Evolutionary conservation across 2,113 vertebrate species (phyloP), one percentile per base, ranked within the genome.

Genomic region (Dipodomys merriami): DNA sequence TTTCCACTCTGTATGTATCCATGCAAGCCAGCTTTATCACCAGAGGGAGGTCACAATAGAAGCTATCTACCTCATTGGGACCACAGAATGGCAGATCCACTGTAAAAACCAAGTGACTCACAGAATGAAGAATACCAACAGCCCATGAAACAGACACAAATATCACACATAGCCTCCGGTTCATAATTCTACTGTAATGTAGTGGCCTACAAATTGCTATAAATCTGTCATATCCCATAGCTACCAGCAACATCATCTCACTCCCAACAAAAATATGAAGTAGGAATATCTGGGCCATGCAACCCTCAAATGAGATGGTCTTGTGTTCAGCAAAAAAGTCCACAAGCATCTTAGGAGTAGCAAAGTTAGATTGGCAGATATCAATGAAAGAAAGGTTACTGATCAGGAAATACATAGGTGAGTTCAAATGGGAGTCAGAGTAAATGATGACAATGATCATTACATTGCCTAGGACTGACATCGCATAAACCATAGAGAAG

Each of bases 281-380:
- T 65, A 97, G 92, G 30, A 97, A 97, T 88, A 98, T 95, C 73
- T 98, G 97, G 30, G 95, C 22, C 93, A 97, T 97, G 77, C 97
- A 98, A 1, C 96, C 95, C 4, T 64, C 78, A 65, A 97, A 97
- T n/a, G 97, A 96, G 77, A 98, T 97, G 16, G 92, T 95, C 60
- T 96, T 97, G 9, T 72, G 81, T 4, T 94, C 95, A 20, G 92
- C 88, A 83, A 97, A 95, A 68, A 97, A 97, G 78, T 97, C 96
- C 19, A 74, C 27, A n/a, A 98, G 94, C 95, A 97, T 97, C 91
- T 98, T 98, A 9, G 97, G 97, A 6, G 97, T 97, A 19, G 97
- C 97, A 91, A 97, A 95, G 18, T 95, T 96, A 68, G 96, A 97
- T 0, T 97, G 96, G 62, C 97, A 97, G 39, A 97, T 96, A 33